Percentiles rank a stretch among this genome's conserved stretches.
Conservation (phyloP, 2,797 vertebrate genomes). For the Phalanger gymnotis region DNA sequence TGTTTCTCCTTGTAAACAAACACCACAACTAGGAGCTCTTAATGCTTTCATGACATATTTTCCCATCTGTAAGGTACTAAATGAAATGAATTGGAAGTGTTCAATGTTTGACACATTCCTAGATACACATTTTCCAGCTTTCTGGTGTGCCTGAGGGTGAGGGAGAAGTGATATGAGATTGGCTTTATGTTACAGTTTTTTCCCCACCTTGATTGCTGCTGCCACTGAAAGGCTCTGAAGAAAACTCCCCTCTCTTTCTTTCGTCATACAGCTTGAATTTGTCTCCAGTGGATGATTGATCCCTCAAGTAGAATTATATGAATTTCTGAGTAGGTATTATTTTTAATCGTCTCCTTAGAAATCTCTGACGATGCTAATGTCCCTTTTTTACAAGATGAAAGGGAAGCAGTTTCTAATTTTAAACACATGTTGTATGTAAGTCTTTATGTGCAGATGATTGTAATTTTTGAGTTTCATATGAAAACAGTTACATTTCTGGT, state of each 20-base stretch:
- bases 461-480: conserved; percentile 25
- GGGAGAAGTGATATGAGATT: neutral
- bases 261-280: conserved; percentile 29
- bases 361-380: neutral
- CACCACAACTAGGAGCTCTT: conserved; percentile 28
- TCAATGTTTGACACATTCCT: conserved; percentile 5
- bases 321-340: neutral
- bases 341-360: conserved; percentile 51
- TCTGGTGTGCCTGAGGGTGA: neutral
- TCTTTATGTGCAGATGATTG: conserved; percentile 45
- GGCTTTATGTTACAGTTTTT: neutral
- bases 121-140: conserved; percentile 2
- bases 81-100: conserved; percentile 17
- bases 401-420: conserved; percentile 60
- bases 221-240: neutral
- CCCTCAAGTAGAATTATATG: neutral
- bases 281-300: neutral
- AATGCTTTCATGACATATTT: neutral
- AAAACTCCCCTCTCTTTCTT: neutral
- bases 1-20: conserved; percentile 45
- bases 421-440: conserved; percentile 49
- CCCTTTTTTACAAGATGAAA: conserved; percentile 29
- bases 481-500: conserved; percentile 45
- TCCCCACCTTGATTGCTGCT: neutral
- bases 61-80: neutral